Evolutionary conservation across 2,797 vertebrate genomes (phyloP).

Genomic region (Chaunax sp.): DNA sequence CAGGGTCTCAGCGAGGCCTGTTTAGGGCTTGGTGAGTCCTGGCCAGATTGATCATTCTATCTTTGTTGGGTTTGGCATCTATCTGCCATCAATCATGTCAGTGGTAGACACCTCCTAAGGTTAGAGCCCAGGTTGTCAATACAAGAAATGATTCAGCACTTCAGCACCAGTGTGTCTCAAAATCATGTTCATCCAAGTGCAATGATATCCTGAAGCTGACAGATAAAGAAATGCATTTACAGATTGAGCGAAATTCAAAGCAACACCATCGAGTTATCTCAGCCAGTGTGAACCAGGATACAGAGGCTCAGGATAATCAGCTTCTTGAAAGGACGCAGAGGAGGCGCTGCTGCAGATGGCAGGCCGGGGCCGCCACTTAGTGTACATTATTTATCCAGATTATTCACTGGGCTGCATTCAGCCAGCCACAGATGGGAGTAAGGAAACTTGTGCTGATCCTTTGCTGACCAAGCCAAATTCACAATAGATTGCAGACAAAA

Average conservation of each 20-base stretch:
- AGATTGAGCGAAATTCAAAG: conserved; percentile 3
- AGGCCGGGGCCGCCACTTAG: conserved; percentile 27
- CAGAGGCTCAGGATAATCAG: conserved; percentile 42
- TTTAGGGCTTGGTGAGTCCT: conserved; percentile 22
- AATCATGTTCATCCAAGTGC: conserved; percentile 25
- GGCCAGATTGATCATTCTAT: conserved; percentile 50
- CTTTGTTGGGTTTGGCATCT: conserved; percentile 58
- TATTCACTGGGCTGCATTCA: conserved; percentile 45
- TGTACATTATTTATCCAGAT: conserved; percentile 56
- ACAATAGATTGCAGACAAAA: conserved; percentile 22
- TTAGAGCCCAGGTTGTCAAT: conserved; percentile 57
- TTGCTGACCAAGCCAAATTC: conserved; percentile 38
- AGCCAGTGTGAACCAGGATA: conserved; percentile 3
- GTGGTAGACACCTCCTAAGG: conserved; percentile 59
- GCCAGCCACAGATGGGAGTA: conserved; percentile 11
- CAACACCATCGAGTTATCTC: background rate
- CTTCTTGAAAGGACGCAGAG: conserved; percentile 39
- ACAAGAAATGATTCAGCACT: conserved; percentile 55
- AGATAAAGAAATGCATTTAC: conserved; percentile 1
- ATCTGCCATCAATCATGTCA: conserved; percentile 64
- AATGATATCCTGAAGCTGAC: conserved; percentile 11
- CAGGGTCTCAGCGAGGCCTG: conserved; percentile 16
- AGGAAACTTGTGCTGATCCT: conserved; percentile 45
- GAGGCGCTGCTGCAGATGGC: conserved; percentile 49
- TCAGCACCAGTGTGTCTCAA: conserved; percentile 40